Base-by-base conservation (phyloP, 1,140 invertebrate genomes). In the Patella vulgata region DNA sequence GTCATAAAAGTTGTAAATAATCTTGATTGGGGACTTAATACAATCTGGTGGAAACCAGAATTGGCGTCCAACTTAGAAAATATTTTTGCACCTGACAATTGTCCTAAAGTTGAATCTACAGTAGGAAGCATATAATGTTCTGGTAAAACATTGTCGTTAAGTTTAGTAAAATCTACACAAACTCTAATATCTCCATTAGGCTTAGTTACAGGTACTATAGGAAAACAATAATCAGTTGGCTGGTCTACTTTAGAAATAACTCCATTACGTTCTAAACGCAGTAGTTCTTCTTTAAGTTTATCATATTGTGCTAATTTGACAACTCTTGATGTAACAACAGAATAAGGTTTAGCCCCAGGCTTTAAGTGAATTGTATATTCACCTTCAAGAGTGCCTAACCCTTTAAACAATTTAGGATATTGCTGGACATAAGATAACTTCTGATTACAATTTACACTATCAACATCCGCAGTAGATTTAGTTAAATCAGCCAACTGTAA, bases 131-230 rank as follows among this genome's bases (percentile, higher is more conserved):
- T 47, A 25, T 9, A 47, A 47, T 21, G 44, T n/a, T 47, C 44
- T 47, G n/a, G 19, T 25, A 25, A 47, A 25, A n/a, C 44, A 47
- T 25, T 47, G n/a, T n/a, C 44, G 6, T 47, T 47, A 25, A 47
- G 6, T 47, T 47, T n/a, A n/a, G 44, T 47, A n/a, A 47, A 47
- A 25, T 47, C 44, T n/a, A 5, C 5, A 25, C n/a, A 47, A n/a
- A 47, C n/a, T 47, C 44, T n/a, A n/a, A 47, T 25, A n/a, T 47
- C 25, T n/a, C 44, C 44, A 47, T 47, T 47, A 21, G 44, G 44
- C 25, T 47, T 47, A n/a, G 5, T n/a, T 47, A 6, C 44, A 21
- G 44, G n/a, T 25, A 47, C n/a, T n/a, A 47, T 47, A n/a, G 44
- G n/a, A 21, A 25, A n/a, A n/a, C 44, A 47, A n/a, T 25, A 47